Evolutionary conservation across 1,140 invertebrate species (phyloP), one percentile per base, ranked within the genome.

Genomic region (Drosophila insularis): DNA sequence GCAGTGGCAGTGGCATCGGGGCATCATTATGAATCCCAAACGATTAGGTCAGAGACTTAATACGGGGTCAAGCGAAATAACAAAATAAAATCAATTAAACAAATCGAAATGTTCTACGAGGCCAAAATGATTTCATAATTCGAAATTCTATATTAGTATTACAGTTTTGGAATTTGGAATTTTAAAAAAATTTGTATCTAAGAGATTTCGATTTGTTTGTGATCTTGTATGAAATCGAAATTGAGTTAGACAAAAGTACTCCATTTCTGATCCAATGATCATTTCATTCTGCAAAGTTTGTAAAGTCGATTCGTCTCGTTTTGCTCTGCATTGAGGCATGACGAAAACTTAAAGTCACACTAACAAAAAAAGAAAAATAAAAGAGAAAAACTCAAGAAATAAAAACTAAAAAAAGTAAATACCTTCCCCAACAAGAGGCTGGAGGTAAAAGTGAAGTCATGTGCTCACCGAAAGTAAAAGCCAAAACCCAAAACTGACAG

Each of bases 401-500:
- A 46, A 19, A 43, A 43, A 43, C 5, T 11, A 7, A 13, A 27
- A 31, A 31, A 14, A 56, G 53, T 46, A 37, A 60, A 60, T 60
- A 56, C 54, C 54, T 56, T 56, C 27, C 54, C 54, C 54, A 56
- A 32, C 54, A 14, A 17, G 39, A 61, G 39, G 59, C 59, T 61
- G 59, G 46, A 23, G 74, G 74, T 76, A 77, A 77, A 77, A 77
- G 74, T 76, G 54, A 76, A 75, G 50, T 74, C 62, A 67, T 74
- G 72, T 67, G 73, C 74, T 3, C 64, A 69, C 68, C 65, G 71
- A 86, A 85, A 85, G 81, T 85, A 85, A 85, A 85, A 85, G 81
- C 81, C 78, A 62, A 79, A 75, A 75, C n/a, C 35, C 35, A 32
- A 19, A 11, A 61, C 4, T 21, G 46, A 27, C 54, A 32, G 23